A percentile compares a stretch with the other conserved stretches of the same genome.
phyloP scores from a whole-genome alignment of 2,888 invertebrate genomes.

The Gandaritis pyraliata region DNA sequence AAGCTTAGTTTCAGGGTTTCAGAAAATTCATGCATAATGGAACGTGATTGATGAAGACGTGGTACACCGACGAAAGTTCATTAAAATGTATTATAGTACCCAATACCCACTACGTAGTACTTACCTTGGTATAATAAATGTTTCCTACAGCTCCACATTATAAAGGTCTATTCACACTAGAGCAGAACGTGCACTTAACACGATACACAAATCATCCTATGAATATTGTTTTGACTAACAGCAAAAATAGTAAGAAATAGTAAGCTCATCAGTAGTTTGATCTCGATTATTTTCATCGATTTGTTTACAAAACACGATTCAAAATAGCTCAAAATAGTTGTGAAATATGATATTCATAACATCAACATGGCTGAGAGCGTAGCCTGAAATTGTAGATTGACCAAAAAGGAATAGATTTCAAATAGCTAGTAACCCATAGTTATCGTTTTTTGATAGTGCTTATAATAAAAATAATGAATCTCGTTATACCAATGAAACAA shows the following conservation, averaged over 20 bases:
- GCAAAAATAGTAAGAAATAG: too few relatives aligned
- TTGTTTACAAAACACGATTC: not conserved
- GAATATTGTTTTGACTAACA: too few relatives aligned
- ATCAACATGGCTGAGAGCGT: not conserved
- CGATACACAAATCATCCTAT: too few relatives aligned
- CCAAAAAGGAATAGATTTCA: not conserved
- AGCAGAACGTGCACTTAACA: not conserved
- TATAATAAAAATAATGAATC: not conserved
- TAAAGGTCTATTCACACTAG: not conserved
- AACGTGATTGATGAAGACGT: slow-evolving; percentile 5
- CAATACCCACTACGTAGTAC: not conserved
- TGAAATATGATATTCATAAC: not conserved
- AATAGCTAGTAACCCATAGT: not conserved
- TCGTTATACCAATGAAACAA: not conserved
- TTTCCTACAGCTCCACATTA: not conserved
- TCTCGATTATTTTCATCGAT: not conserved
- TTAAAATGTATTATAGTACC: not conserved
- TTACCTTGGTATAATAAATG: not conserved
- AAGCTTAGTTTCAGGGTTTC: not conserved
- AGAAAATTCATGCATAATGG: slow-evolving; percentile 1
- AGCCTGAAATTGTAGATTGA: not conserved
- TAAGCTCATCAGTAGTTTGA: not conserved
- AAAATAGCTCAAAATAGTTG: not conserved
- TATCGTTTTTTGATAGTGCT: not conserved
- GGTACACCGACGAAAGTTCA: not conserved